Evolutionary conservation across 2,888 invertebrate genomes (phyloP).

Genomic region (Dromius quadrimaculatus): DNA sequence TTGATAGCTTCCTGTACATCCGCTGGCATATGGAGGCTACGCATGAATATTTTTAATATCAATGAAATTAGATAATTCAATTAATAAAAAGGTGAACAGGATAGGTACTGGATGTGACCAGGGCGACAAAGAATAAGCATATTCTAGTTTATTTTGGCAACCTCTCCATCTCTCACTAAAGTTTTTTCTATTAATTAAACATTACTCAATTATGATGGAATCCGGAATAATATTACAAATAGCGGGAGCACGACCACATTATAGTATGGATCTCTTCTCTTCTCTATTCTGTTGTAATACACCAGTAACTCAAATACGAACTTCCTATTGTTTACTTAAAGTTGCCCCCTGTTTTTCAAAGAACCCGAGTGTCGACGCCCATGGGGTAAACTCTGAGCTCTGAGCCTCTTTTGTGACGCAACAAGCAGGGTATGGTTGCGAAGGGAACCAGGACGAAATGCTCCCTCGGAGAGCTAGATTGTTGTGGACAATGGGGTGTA

Average conservation of each 20-base stretch:
- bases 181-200: slow-evolving; percentile 39
- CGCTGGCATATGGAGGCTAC: no score
- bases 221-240: slow-evolving; percentile 38
- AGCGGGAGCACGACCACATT: slow-evolving; percentile 1
- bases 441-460: no score
- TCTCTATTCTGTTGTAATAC: slow-evolving; percentile 19
- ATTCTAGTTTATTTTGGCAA: slow-evolving; percentile 5
- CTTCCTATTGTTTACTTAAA: slow-evolving; percentile 44
- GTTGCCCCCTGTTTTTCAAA: slow-evolving; percentile 47
- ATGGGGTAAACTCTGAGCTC: slow-evolving; percentile 40
- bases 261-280: slow-evolving; percentile 7
- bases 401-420: slow-evolving; percentile 15
- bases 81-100: no score
- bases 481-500: slow-evolving; percentile 33
- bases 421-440: slow-evolving; percentile 6
- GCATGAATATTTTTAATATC: no score
- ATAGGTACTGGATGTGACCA: no score
- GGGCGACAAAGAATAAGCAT: slow-evolving; percentile 6
- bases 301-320: slow-evolving; percentile 44
- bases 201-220: slow-evolving; percentile 32
- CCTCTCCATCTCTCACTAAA: slow-evolving; percentile 19
- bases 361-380: slow-evolving; percentile 21
- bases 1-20: no score
- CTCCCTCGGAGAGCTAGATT: neutral
- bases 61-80: no score